A percentile compares a stretch with the other conserved stretches of the same genome.
Evolutionary conservation across 1,140 invertebrate species (phyloP).

Genomic region (Leptinotarsa lineolata): DNA sequence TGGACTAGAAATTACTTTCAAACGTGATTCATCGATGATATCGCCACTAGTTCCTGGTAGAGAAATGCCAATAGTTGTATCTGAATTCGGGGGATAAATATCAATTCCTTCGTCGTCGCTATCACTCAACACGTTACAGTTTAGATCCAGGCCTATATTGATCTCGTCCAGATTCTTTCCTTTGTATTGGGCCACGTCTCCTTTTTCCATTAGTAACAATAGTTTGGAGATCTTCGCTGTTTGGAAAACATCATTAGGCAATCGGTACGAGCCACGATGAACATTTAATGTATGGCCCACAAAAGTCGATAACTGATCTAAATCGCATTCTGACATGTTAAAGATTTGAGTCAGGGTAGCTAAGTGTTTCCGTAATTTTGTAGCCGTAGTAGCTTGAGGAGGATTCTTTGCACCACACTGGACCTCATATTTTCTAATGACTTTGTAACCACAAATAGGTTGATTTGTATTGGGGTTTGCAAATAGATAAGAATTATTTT

Average conservation of each 20-base stretch:
- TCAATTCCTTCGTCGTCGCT: too few species aligned
- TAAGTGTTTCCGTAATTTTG: slow-evolving; percentile 50
- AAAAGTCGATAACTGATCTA: slow-evolving; percentile 45
- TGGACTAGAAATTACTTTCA: too few species aligned
- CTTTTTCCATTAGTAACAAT: slow-evolving; percentile 52
- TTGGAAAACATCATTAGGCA: slow-evolving; percentile 48
- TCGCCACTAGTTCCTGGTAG: too few species aligned
- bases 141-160: slow-evolving; percentile 47
- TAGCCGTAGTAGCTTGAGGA: slow-evolving; percentile 44
- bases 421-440: slow-evolving; percentile 43
- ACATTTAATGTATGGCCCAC: slow-evolving; percentile 38
- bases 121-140: slow-evolving; percentile 20
- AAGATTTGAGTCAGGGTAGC: slow-evolving; percentile 53
- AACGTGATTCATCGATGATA: too few species aligned
- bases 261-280: slow-evolving; percentile 37
- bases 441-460: slow-evolving; percentile 48
- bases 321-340: slow-evolving; percentile 46
- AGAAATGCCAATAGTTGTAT: too few species aligned
- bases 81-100: too few species aligned
- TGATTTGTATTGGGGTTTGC: slow-evolving; percentile 35
- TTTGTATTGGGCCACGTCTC: slow-evolving; percentile 45
- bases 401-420: slow-evolving; percentile 45
- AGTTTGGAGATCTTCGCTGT: slow-evolving; percentile 52
- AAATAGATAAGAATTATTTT: slow-evolving; percentile 41
- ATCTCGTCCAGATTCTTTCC: slow-evolving; percentile 52